Conservation (phyloP, 35 echinoderm and acorn worm genomes). For the Diadema setosum region DNA sequence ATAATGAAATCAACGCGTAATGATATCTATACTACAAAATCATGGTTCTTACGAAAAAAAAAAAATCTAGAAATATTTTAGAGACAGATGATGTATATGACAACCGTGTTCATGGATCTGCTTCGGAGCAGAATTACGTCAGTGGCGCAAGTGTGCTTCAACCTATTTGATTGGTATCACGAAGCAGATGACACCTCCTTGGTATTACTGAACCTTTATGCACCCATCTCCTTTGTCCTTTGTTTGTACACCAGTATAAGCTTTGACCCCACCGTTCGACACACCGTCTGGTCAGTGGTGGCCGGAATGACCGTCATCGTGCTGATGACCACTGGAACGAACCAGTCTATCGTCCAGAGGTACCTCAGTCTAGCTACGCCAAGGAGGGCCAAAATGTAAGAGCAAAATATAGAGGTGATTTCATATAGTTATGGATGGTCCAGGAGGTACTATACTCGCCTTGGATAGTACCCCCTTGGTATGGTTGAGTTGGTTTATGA, state of each 20-base stretch:
- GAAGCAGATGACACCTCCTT: neutral
- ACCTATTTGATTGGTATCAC: neutral
- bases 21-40: no score
- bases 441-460: no score
- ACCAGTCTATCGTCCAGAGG: conserved; percentile 86
- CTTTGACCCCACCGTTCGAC: conserved; percentile 84
- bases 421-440: no score
- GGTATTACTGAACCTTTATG: no score
- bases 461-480: no score
- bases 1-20: no score
- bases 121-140: neutral
- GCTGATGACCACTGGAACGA: conserved; percentile 67
- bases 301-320: conserved; percentile 70
- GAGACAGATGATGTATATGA: neutral
- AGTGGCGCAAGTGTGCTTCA: neutral
- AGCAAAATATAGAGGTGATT: neutral
- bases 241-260: conserved; percentile 32
- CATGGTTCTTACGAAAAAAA: no score
- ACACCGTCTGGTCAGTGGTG: conserved; percentile 84
- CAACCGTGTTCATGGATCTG: neutral
- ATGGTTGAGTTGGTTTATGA: no score
- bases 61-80: no score
- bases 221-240: neutral
- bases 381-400: conserved; percentile 77
- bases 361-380: conserved; percentile 67